Conservation (phyloP, 2,113 vertebrate genomes). For the Labeo catla region DNA sequence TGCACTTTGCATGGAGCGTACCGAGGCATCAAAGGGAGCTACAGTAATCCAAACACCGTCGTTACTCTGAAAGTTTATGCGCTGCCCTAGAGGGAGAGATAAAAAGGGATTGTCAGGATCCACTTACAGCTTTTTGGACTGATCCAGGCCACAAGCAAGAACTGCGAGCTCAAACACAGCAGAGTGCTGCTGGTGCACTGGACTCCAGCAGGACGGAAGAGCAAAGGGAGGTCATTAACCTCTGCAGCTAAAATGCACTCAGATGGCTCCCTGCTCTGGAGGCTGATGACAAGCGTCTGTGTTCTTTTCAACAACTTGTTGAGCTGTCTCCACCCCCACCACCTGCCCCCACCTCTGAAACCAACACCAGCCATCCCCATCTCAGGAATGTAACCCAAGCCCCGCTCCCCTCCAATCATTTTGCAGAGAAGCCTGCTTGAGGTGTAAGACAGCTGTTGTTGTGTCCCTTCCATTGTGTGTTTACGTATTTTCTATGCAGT, state of each 20-base stretch:
- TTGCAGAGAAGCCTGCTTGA: slow-evolving; percentile 67
- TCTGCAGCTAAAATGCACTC: slow-evolving; percentile 84
- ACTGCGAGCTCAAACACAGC: slow-evolving; percentile 55
- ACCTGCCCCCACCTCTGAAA: slow-evolving; percentile 32
- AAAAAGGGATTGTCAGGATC: slow-evolving; percentile 65
- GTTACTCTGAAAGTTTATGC: slow-evolving; percentile 53
- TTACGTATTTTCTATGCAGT: neutral
- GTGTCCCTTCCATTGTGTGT: slow-evolving; percentile 48
- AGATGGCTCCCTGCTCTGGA: slow-evolving; percentile 85
- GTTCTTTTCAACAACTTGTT: slow-evolving; percentile 95
- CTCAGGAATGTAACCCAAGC: slow-evolving; percentile 88
- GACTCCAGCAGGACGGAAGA: slow-evolving; percentile 79
- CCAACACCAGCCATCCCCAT: slow-evolving; percentile 68
- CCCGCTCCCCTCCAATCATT: slow-evolving; percentile 74
- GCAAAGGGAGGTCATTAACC: slow-evolving; percentile 88
- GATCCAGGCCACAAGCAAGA: slow-evolving; percentile 67
- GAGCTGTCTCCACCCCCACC: slow-evolving; percentile 71
- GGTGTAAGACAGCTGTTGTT: slow-evolving; percentile 74
- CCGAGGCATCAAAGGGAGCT: slow-evolving; percentile 53
- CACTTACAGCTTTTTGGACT: slow-evolving; percentile 66
- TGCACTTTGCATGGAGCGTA: slow-evolving; percentile 34
- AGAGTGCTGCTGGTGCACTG: slow-evolving; percentile 69
- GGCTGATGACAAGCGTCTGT: slow-evolving; percentile 93
- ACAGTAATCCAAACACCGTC: slow-evolving; percentile 58
- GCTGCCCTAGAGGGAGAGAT: slow-evolving; percentile 59